These are phyloP conservation scores for Sminthurinus signatus DNA, from an alignment of 1,140 invertebrate species.

Conservation along the genomic window DNA sequence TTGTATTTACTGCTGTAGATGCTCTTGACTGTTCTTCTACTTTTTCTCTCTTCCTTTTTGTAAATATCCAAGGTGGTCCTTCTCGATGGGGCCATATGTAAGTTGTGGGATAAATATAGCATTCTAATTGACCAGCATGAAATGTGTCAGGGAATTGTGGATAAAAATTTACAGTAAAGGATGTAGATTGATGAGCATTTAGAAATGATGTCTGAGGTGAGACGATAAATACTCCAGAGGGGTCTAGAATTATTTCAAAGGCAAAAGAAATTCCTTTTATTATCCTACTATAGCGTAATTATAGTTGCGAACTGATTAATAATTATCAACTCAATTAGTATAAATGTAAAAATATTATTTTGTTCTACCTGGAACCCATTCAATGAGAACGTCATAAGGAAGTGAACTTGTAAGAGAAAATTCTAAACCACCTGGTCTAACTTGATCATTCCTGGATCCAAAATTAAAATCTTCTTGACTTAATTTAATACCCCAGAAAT, in stretches of 20 bases:
- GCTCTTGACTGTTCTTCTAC: no score
- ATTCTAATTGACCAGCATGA: constrained; percentile 21
- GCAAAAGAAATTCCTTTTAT: neutral
- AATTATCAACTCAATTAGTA: no score
- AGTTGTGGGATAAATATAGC: constrained; percentile 17
- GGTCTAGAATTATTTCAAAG: neutral
- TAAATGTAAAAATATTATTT: no score
- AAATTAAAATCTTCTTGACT: constrained; percentile 17
- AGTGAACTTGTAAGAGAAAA: constrained; percentile 4
- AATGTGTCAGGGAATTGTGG: constrained; percentile 20
- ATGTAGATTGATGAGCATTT: neutral
- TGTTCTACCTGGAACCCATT: constrained; percentile 16
- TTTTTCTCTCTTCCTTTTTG: neutral
- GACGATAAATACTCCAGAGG: constrained; percentile 7
- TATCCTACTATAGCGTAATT: no score
- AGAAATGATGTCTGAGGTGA: neutral
- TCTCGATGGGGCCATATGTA: constrained; percentile 8
- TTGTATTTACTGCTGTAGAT: no score
- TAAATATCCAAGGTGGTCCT: constrained; percentile 19
- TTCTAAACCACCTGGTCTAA: neutral
- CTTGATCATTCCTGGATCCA: neutral
- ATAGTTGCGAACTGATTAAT: no score
- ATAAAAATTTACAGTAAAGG: constrained; percentile 1
- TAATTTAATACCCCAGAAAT: constrained; percentile 17
- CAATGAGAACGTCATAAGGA: constrained; percentile 19